These are phyloP conservation scores for Microplitis deprimator DNA, from an alignment of 2,888 invertebrate species.

Conservation along the genomic window DNA sequence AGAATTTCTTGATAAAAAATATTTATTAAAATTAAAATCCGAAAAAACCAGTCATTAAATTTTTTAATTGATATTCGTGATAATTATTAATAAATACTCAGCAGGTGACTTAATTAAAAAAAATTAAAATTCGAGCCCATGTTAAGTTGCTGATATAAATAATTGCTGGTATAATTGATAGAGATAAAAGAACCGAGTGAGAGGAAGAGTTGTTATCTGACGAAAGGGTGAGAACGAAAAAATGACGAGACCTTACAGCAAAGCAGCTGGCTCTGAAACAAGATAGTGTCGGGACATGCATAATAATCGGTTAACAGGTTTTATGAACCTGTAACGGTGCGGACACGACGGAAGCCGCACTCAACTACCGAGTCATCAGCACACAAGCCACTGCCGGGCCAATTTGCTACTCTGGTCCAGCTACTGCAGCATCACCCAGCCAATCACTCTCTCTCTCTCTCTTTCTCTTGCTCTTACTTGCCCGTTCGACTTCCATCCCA, in stretches of 20 bases:
- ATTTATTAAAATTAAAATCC: not conserved
- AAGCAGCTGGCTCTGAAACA: constrained; percentile 42
- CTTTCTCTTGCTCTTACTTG: constrained; percentile 43
- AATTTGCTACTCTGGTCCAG: constrained; percentile 53
- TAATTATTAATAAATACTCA: not conserved
- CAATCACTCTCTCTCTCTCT: constrained; percentile 44
- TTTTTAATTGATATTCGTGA: not conserved
- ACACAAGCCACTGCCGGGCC: constrained; percentile 52
- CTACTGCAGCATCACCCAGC: constrained; percentile 37
- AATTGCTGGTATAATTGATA: not conserved
- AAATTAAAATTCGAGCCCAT: not conserved
- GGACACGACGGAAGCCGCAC: constrained; percentile 68
- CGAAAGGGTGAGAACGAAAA: constrained; percentile 23
- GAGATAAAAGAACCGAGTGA: not conserved
- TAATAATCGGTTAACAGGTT: constrained; percentile 68
- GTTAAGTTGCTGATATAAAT: not conserved
- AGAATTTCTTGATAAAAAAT: constrained; percentile 66
- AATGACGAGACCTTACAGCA: constrained; percentile 13
- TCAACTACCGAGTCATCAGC: constrained; percentile 56
- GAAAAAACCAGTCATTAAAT: not conserved
- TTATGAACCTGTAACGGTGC: constrained; percentile 68
- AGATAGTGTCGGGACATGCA: constrained; percentile 57
- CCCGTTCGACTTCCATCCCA: constrained; percentile 56
- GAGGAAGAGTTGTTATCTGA: not conserved
- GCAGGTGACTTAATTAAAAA: constrained; percentile 1